Evolutionary conservation across 2,113 vertebrate species (phyloP), one percentile per base, ranked within the genome.

Genomic region (Tachuris rubrigastra): DNA sequence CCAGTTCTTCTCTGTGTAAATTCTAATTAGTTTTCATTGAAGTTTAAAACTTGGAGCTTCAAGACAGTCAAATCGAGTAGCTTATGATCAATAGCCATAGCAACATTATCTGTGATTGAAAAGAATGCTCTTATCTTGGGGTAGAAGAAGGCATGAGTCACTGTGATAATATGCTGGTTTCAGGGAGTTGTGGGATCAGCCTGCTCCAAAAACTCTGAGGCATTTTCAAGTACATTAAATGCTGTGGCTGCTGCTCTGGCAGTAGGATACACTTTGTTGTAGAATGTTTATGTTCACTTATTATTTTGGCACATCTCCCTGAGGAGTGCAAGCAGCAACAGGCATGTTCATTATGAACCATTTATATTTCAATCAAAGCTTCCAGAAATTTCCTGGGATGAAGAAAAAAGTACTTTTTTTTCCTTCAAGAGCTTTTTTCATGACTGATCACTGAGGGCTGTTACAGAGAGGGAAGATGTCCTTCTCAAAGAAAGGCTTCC

Each of bases 211-310:
- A 90, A 65, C 88, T 96, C 85, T 13, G 80, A 87, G 85, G 73
- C 83, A 49, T 90, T 96, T 91, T 91, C 41, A 87, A 84, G 44
- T 62, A 35, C 56, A 7, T 84, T 56, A 63, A 92, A 59, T 31
- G 76, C 79, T 86, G 72, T 0, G 30, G 85, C 94, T 93, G 85
- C 90, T 85, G 37, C 95, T 92, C 90, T 93, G 88, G 90, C 96
- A 87, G 52, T 3, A 12, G 39, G 83, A 88, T 94, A 68, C 31
- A 2, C 83, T 88, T 96, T 90, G 85, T 85, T 1, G 33, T 56
- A 60, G 65, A 92, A 75, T 90, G 92, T 95, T 97, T 86, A 58
- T 80, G 33, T 75, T 96, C 90, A 9, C 83, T 95, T 89, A 89
- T 69, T 94, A 67, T 89, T 92, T 94, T 96, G 93, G 96, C 95